Conservation (phyloP, 1,140 invertebrate species). For the Chrysomallon squamiferum region DNA sequence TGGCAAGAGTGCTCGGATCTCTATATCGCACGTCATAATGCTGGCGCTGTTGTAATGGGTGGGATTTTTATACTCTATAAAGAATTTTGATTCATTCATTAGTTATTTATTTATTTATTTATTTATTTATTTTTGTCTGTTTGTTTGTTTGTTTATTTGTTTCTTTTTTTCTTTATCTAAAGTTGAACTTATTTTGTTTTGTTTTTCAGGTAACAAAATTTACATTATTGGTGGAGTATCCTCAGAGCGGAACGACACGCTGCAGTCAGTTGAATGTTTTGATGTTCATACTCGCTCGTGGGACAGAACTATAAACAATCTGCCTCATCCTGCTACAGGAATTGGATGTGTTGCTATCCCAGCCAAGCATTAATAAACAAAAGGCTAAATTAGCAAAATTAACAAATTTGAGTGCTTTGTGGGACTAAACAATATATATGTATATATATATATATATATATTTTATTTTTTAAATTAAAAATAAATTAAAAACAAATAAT, state of each 20-base stretch:
- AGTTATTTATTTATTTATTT: no score
- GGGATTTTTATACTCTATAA: conserved; percentile 1
- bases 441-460: no score
- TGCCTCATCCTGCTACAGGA: conserved; percentile 30
- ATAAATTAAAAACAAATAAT: no score
- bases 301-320: conserved; percentile 20
- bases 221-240: conserved; percentile 35
- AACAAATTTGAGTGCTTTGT: no score
- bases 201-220: conserved; percentile 29
- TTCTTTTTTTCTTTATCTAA: no score
- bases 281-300: conserved; percentile 13
- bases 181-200: no score
- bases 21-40: conserved; percentile 23
- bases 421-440: not conserved
- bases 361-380: no score
- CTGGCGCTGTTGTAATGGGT: conserved; percentile 28
- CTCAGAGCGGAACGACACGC: conserved; percentile 13
- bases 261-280: conserved; percentile 33
- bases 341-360: conserved; percentile 21
- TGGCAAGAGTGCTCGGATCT: conserved; percentile 24
- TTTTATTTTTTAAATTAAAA: no score
- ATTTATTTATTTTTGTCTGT: no score
- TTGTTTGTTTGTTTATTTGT: no score
- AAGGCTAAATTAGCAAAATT: no score
- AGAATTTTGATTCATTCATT: no score